A percentile compares a stretch with the other conserved stretches of the same genome.
Evolutionary conservation across 1,140 invertebrate genomes (phyloP).

Genomic region (Caenorhabditis tropicalis): DNA sequence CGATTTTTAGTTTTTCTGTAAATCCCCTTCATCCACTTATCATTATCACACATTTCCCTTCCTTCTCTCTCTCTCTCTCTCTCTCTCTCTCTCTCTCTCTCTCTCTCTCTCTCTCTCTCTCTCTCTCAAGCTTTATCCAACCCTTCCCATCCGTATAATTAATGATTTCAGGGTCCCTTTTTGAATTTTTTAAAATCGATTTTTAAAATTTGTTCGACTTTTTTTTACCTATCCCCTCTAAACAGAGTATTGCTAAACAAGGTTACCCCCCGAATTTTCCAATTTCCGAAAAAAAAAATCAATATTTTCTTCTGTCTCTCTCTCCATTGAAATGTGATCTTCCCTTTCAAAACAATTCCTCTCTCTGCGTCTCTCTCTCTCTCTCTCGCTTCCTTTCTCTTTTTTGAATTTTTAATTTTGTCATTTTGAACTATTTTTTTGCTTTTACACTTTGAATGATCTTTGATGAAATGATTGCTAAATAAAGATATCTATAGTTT

Average conservation of each 20-base stretch:
- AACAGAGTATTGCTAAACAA: background rate
- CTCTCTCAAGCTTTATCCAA: background rate
- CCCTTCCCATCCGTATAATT: background rate
- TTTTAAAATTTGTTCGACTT: background rate
- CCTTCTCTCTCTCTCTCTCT: background rate
- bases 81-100: background rate
- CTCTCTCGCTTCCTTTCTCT: background rate
- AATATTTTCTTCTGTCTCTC: background rate
- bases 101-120: background rate
- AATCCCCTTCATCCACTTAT: background rate
- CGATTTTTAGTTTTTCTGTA: background rate
- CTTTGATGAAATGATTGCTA: background rate
- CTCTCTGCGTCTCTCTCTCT: background rate
- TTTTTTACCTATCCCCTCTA: background rate
- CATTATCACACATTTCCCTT: slow-evolving; percentile 12
- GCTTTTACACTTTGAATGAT: background rate
- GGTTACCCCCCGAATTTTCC: background rate
- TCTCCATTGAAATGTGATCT: background rate
- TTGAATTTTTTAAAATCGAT: background rate
- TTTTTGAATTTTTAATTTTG: background rate
- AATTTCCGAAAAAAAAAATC: background rate
- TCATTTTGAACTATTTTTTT: background rate
- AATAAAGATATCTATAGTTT: too few species aligned
- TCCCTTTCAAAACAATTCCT: background rate
- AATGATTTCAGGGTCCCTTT: slow-evolving; percentile 14